Evolutionary conservation across 2,797 vertebrate species (phyloP).

Genomic region (Sphenopsis melanotis): DNA sequence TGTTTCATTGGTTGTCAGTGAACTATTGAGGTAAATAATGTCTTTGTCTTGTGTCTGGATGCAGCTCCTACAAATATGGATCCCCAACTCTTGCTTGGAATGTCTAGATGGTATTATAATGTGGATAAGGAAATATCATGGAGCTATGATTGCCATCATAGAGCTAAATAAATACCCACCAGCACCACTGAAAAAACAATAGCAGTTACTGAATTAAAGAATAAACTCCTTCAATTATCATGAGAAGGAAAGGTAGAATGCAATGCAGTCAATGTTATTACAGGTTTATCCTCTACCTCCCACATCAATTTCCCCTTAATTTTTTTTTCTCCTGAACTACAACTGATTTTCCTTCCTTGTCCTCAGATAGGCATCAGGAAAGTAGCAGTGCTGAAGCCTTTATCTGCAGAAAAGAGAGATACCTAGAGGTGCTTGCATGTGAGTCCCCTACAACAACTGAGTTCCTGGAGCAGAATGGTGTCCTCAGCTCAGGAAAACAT

Average conservation of each 20-base stretch:
- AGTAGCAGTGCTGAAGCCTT: neutral
- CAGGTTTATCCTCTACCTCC: neutral
- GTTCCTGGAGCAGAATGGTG: neutral
- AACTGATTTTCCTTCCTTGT: neutral
- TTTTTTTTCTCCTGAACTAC: neutral
- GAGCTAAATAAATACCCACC: neutral
- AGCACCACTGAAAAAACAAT: neutral
- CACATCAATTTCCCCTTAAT: neutral
- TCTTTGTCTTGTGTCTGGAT: neutral
- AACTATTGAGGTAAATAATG: neutral
- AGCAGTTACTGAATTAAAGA: neutral
- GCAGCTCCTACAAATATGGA: neutral
- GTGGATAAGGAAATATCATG: neutral
- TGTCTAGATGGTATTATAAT: neutral
- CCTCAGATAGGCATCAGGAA: neutral
- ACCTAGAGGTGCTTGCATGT: neutral
- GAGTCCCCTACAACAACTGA: neutral
- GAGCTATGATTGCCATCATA: neutral
- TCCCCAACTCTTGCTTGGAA: neutral
- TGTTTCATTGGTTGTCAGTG: neutral
- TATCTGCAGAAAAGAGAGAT: neutral
- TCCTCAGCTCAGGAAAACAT: neutral
- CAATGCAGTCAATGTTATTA: neutral
- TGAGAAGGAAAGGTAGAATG: neutral
- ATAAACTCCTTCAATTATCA: neutral